Evolutionary conservation across 2,113 vertebrate species (phyloP), one percentile per base, ranked within the genome.

Genomic region (Fulmarus glacialis): DNA sequence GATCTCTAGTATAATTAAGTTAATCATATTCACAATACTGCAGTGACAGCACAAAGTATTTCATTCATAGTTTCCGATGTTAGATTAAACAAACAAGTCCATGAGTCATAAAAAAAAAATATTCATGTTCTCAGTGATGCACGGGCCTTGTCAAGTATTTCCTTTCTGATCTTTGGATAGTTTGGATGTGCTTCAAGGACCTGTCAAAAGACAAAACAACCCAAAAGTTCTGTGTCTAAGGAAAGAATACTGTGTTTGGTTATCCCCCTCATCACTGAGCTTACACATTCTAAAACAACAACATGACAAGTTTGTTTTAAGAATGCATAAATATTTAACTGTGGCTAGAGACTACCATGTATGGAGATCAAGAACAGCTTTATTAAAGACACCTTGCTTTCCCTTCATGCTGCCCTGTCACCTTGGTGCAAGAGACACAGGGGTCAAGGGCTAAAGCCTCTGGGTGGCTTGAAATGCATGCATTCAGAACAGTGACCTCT

Each of bases 111-210:
- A 68, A 88, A 40, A 67, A 50, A 79, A 56, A 36, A 84, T 30
- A 27, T 50, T 98, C 97, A 99, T 9, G 98, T 97, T 97, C 99
- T 99, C 82, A 99, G 97, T 27, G 98, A 98, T 86, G 98, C 87
- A 19, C 99, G 99, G n/a, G 99, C 99, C 96, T 99, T 99, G 98
- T 99, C 99, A 97, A 99, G 98, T 93, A 99, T 99, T 96, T 99
- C 99, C 90, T 99, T 99, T 95, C 98, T 99, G 98, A 99, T 99
- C 98, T 99, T 99, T 16, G 99, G 99, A 85, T 99, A 99, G 97
- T 98, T 97, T 95, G 99, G 99, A 98, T 99, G 99, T 92, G 98
- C 97, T 97, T 99, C 98, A 93, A 99, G 98, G 93, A 99, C 98
- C 99, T 99, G 97, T 56, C 81, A 94, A 97, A 96, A 96, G 52